Percentiles rank a stretch among this genome's conserved stretches.
phyloP scores from a whole-genome alignment of 1,140 invertebrate species.

The Meloidogyne chitwoodi region DNA sequence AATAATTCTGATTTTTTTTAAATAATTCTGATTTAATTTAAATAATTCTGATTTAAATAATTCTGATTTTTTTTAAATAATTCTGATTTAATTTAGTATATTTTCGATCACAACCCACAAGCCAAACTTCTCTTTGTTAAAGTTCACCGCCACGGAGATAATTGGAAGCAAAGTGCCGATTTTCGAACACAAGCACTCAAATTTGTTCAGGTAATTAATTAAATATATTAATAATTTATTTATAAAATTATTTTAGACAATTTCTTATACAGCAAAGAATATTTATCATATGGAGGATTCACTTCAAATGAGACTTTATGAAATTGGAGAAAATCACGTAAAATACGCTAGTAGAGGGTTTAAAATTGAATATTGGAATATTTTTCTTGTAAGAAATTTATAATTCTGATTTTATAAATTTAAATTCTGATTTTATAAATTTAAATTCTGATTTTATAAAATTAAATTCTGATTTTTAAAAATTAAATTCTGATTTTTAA shows the following conservation, averaged over 20 bases:
- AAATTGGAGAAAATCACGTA: constrained; percentile 52
- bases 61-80: background rate
- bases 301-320: constrained; percentile 39
- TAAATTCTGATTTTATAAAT: background rate
- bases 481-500: background rate
- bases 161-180: constrained; percentile 47
- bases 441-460: too few species aligned
- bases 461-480: background rate
- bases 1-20: background rate
- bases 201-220: constrained; percentile 52
- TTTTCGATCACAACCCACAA: constrained; percentile 54
- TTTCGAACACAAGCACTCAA: constrained; percentile 53
- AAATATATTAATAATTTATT: constrained; percentile 9
- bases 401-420: background rate
- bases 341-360: constrained; percentile 54
- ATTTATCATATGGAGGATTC: constrained; percentile 55
- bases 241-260: constrained; percentile 47
- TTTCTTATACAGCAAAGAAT: constrained; percentile 56
- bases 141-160: constrained; percentile 51
- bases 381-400: constrained; percentile 46
- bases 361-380: constrained; percentile 57
- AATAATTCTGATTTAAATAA: background rate
- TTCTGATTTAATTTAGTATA: constrained; percentile 39
- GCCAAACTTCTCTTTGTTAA: constrained; percentile 53
- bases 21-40: constrained; percentile 19